Base-by-base conservation (phyloP, 2,113 vertebrate genomes). In the Tupaia chinensis region DNA sequence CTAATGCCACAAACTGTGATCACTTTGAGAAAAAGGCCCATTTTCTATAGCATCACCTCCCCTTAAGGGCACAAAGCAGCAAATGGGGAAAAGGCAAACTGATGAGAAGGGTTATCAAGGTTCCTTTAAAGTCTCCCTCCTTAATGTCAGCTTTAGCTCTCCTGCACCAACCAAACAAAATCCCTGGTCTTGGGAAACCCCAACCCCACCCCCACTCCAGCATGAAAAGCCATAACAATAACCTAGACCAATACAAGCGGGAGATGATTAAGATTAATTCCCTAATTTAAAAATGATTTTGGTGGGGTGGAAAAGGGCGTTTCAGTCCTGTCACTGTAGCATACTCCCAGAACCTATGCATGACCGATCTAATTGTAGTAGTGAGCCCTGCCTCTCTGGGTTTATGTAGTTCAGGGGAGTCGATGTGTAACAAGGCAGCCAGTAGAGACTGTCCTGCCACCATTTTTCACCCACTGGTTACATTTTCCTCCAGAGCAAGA, bases 191-290 rank as follows among this genome's bases (percentile, higher is more conserved):
- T 65, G 14, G 79, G 63, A 56, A 79, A 16, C 5, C 78, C 8
- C 56, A 19, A 16, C 44, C 76, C 19, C 54, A 91, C 7, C 78
- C 8, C 56, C 23, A 16, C 44, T 70, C 15, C 54, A 91, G 73
- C 83, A 72, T 89, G 94, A 87, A 97, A 98, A 97, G 65, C 53
- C 56, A 20, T 60, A 88, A 92, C 32, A 83, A 8, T 83, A 84
- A 96, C 70, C 86, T 0, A 0, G 3, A 53, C 65, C 92, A 92
- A 53, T 2, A 32, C 91, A 95, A 94, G 74, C 76, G 92, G 80
- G 83, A 97, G 93, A 96, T 89, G 94, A 98, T 98, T 98, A 98
- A 98, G 98, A 98, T 96, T 96, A 97, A 98, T 98, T 96, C 97
- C 94, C 96, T 97, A 97, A 98, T 98, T 97, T 97, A 97, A 95